Conservation (phyloP, 2,888 invertebrate species). For the Silvanus unidentatus region DNA sequence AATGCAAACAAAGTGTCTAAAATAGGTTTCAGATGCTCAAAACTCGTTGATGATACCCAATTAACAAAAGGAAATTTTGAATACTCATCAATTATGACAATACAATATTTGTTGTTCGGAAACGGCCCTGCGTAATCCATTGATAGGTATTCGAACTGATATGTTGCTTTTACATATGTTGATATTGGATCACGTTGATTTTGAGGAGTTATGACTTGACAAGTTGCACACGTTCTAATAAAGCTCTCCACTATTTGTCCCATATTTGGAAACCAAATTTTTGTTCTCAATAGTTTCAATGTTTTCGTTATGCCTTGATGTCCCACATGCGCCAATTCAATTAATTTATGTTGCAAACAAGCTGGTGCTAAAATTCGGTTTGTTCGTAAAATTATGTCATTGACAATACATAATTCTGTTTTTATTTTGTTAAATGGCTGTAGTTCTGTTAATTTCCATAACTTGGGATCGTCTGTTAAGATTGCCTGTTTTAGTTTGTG, state of each 20-base stretch:
- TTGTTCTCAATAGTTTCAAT: constrained; percentile 12
- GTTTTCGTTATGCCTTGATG: constrained; percentile 12
- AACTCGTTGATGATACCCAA: constrained; percentile 11
- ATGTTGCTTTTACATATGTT: background rate
- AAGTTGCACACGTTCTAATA: constrained; percentile 4
- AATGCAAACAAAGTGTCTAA: constrained; percentile 8
- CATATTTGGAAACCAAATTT: constrained; percentile 19
- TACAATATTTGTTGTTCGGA: constrained; percentile 11
- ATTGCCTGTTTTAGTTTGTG: background rate
- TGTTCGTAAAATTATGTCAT: constrained; percentile 10
- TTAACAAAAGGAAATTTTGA: constrained; percentile 12
- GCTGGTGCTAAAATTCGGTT: constrained; percentile 8
- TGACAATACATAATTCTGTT: constrained; percentile 6
- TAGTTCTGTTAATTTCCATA: constrained; percentile 5
- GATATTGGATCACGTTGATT: constrained; percentile 5
- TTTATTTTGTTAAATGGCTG: constrained; percentile 9
- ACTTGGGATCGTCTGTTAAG: background rate
- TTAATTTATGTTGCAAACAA: constrained; percentile 5
- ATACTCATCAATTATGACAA: constrained; percentile 14
- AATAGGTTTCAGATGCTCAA: constrained; percentile 7
- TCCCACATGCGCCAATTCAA: constrained; percentile 14
- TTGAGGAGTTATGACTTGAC: background rate
- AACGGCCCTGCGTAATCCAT: constrained; percentile 15
- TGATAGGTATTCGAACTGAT: constrained; percentile 11
- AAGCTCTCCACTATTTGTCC: constrained; percentile 6